Base-by-base conservation (phyloP, 2,113 vertebrate genomes). In the Pogona vitticeps region DNA sequence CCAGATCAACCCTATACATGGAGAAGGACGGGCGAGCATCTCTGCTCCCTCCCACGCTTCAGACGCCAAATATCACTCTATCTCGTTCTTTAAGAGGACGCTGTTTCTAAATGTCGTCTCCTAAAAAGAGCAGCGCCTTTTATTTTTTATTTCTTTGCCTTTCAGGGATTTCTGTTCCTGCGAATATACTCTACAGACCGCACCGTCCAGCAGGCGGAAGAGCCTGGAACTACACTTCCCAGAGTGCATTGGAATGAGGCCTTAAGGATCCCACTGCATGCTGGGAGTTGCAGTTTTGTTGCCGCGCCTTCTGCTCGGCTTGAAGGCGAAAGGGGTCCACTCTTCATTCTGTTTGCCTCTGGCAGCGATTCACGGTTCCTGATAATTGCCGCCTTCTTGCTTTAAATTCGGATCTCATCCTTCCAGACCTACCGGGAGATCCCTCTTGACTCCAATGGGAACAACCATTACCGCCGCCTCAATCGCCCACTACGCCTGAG, bases 401-500 rank as follows among this genome's bases (percentile, higher is more conserved):
- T 6, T 40, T 63, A 63, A 52, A 46, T 46, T 21, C 18, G 2
- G 58, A 7, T 52, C 23, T 52, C 17, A 12, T 68, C 67, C 18
- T 58, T 56, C 73, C 67, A 79, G 26, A 21, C 36, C 5, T 58
- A 12, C 31, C 4, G 9, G 33, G 23, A 40, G 9, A 58, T 14
- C 33, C 52, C 18, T 6, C 18, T 17, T 7, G 28, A 2, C 56
- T 42, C 78, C 1, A 31, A 17, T 1, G 85, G 56, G 58, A 75
- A 33, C 68, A 7, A 73, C 85, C 78, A 72, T 86, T 86, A 65
- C 71, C 63, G 31, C 28, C 59, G 70, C 26, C 59, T 87, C 85
- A 81, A 31, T 56, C 58, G 70, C 59, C 78, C 85, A 52, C 85
- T n/a, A 67, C 65, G 85, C 40, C 85, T 46, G 33, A 81, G 70